Percentiles rank a stretch among this genome's conserved stretches.
These are phyloP conservation scores for Holothuria scabra DNA, from an alignment of 53 echinoderm and acorn worm species.

Conservation along the genomic window DNA sequence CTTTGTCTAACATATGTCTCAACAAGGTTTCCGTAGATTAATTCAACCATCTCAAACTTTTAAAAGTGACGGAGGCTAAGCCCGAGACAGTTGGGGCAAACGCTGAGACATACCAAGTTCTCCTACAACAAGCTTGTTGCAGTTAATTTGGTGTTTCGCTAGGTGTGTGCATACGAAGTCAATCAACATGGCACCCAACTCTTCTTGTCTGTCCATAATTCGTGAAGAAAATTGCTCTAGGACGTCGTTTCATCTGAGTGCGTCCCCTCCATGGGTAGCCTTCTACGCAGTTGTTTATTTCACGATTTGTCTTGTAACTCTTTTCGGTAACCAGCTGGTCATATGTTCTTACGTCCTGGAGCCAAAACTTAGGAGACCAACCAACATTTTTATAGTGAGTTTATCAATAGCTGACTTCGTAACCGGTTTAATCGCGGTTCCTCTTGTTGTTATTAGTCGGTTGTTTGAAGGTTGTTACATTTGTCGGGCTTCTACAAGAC, in stretches of 20 bases:
- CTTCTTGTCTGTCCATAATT: too few relatives aligned
- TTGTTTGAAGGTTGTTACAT: slow-evolving; percentile 16
- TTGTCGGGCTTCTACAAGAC: slow-evolving; percentile 41
- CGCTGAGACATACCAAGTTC: too few relatives aligned
- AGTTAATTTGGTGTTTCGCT: too few relatives aligned
- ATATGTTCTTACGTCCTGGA: slow-evolving; percentile 36
- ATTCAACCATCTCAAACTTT: too few relatives aligned
- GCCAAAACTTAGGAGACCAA: slow-evolving; percentile 29
- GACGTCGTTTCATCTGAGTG: background rate
- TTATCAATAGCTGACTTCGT: slow-evolving; percentile 26
- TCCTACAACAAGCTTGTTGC: too few relatives aligned
- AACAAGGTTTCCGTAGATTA: too few relatives aligned
- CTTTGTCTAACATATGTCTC: too few relatives aligned
- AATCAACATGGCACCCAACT: too few relatives aligned
- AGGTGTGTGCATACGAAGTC: too few relatives aligned
- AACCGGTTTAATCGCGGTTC: slow-evolving; percentile 24
- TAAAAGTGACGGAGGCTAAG: too few relatives aligned
- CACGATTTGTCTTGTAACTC: background rate
- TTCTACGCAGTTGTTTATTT: slow-evolving; percentile 23
- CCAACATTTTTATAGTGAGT: slow-evolving; percentile 32
- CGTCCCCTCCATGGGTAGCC: slow-evolving; percentile 5
- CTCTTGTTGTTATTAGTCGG: slow-evolving; percentile 22
- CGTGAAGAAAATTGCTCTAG: too few relatives aligned
- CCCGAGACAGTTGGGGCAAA: too few relatives aligned
- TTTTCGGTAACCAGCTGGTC: slow-evolving; percentile 28